Evolutionary conservation across 2,888 invertebrate genomes (phyloP).

Genomic region (Macrophya annulata): DNA sequence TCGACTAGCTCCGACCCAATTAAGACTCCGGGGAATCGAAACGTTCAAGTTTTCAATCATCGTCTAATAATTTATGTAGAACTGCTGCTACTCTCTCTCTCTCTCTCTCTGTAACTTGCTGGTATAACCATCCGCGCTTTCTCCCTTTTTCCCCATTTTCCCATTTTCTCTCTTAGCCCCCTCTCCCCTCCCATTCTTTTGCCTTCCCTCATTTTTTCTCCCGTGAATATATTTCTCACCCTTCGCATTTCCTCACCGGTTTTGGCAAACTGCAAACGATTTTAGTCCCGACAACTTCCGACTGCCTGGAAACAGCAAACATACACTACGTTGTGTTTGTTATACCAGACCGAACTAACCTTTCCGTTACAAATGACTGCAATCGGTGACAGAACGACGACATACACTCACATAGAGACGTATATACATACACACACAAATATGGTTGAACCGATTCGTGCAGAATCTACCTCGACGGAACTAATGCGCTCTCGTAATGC

Average conservation of each 20-base stretch:
- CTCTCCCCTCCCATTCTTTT: too few species aligned
- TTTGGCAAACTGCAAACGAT: slow-evolving; percentile 17
- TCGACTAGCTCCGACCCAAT: slow-evolving; percentile 42
- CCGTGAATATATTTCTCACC: slow-evolving; percentile 9
- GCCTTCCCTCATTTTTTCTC: background rate
- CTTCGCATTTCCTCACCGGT: slow-evolving; percentile 5
- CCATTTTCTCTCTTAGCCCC: background rate
- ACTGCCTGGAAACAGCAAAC: slow-evolving; percentile 26
- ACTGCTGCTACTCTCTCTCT: background rate
- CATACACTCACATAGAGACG: background rate
- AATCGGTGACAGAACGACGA: slow-evolving; percentile 27
- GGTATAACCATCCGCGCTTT: background rate
- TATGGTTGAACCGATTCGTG: background rate
- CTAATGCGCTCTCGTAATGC: slow-evolving; percentile 35
- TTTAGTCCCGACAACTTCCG: slow-evolving; percentile 1
- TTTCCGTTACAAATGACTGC: slow-evolving; percentile 30
- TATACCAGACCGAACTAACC: background rate
- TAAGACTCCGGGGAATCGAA: slow-evolving; percentile 42
- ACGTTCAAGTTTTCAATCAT: slow-evolving; percentile 41
- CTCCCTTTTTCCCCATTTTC: background rate
- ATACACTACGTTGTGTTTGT: background rate
- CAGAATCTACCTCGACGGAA: slow-evolving; percentile 24
- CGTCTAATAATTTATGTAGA: slow-evolving; percentile 18
- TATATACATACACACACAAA: background rate
- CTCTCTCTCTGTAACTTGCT: background rate